Evolutionary conservation across 2,888 invertebrate species (phyloP).

Genomic region (Flexamia atlantica): DNA sequence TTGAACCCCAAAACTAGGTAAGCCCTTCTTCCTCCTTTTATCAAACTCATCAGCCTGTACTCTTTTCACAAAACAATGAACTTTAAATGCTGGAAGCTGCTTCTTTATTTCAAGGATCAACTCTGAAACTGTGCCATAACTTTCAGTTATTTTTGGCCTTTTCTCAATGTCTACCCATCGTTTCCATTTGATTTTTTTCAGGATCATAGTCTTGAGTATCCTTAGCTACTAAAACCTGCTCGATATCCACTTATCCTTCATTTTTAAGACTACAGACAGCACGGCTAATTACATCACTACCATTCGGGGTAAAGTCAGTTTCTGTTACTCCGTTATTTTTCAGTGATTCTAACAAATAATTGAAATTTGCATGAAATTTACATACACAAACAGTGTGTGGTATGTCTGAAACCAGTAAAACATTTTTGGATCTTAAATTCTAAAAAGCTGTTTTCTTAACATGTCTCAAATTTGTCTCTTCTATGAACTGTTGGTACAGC

Average conservation of each 20-base stretch:
- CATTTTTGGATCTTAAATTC: constrained; percentile 44
- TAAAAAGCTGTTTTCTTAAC: constrained; percentile 44
- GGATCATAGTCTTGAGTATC: constrained; percentile 49
- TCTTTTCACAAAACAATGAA: constrained; percentile 47
- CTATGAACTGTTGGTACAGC: constrained; percentile 44
- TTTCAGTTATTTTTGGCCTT: constrained; percentile 42
- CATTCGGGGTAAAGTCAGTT: constrained; percentile 38
- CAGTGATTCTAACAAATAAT: constrained; percentile 41
- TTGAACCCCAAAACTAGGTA: constrained; percentile 43
- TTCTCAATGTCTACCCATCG: constrained; percentile 44
- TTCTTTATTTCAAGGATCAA: constrained; percentile 44
- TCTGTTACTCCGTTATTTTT: constrained; percentile 49
- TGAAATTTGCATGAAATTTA: constrained; percentile 39
- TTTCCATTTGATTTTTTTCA: constrained; percentile 47
- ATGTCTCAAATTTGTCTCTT: constrained; percentile 39
- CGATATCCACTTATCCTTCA: constrained; percentile 30
- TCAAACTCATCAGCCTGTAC: constrained; percentile 49
- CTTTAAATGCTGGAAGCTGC: constrained; percentile 44
- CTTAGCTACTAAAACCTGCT: constrained; percentile 28
- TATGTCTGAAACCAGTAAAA: constrained; percentile 44
- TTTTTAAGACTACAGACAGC: constrained; percentile 47
- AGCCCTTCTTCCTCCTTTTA: constrained; percentile 36
- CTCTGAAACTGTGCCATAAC: constrained; percentile 41
- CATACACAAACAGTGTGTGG: constrained; percentile 34
- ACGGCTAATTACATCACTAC: constrained; percentile 43